Evolutionary conservation across 2,113 vertebrate genomes (phyloP).

Genomic region (Leiothrix lutea): DNA sequence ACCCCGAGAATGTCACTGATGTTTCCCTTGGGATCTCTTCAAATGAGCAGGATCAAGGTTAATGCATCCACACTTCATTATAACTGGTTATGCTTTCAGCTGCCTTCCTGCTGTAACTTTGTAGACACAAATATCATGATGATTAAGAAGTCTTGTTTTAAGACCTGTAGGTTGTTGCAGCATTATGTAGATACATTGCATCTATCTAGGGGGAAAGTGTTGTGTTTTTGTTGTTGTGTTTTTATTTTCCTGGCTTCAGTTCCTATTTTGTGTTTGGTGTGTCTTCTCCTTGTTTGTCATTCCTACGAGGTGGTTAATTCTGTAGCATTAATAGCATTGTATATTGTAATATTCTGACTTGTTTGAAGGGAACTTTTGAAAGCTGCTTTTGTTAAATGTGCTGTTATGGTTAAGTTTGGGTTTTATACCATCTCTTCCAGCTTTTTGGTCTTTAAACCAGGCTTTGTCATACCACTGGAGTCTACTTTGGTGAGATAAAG

Average conservation of each 20-base stretch:
- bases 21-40: constrained; percentile 90
- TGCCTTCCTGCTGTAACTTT: constrained; percentile 15
- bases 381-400: neutral
- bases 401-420: neutral
- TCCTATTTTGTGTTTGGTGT: neutral
- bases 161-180: neutral
- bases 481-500: neutral
- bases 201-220: too few species aligned
- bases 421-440: neutral
- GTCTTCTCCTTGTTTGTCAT: neutral
- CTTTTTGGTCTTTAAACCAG: neutral
- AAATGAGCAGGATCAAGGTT: constrained; percentile 97
- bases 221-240: neutral
- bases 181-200: too few species aligned
- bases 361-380: neutral
- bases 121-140: neutral
- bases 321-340: neutral
- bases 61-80: constrained; percentile 60
- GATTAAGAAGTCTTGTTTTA: neutral
- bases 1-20: constrained; percentile 95
- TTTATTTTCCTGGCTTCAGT: neutral
- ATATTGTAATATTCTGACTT: neutral
- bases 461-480: neutral
- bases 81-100: constrained; percentile 18
- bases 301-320: neutral